Base-by-base conservation (phyloP, 2,888 invertebrate genomes). In the Automeris io region DNA sequence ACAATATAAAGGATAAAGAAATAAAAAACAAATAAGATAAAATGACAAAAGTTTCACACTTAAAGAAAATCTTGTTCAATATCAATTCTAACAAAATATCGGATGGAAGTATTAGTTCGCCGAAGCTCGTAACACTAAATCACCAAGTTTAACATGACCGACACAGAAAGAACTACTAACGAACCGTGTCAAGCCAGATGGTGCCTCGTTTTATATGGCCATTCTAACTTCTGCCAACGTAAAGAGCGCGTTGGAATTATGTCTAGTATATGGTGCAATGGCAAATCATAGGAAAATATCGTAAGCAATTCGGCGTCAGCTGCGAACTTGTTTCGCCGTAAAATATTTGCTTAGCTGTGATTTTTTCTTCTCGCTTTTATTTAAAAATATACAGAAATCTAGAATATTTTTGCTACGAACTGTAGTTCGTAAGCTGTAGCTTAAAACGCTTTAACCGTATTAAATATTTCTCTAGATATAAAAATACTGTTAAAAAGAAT, bases 91-190 rank as follows among this genome's bases (percentile, higher is more conserved):
- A 32, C 18, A 18, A 31, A 31, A 22, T 32, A 23, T 16, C 16
- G 18, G 31, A 18, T 5, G 12, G 32, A 21, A 29, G 19, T 18
- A 19, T 21, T 13, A 35, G 41, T 37, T 45, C 9, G 35, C 4
- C 18, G 18, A 4, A 21, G 22, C 8, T n/a, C 19, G 4, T 3
- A 12, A 13, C 34, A 16, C 25, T 57, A 32, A 49, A 23, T 42
- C 43, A 12, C 39, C 9, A 40, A 42, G 37, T 43, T 22, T 49
- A 51, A 51, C 47, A 44, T 39, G 41, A 53, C 32, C 49, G 49
- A 54, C 57, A 59, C 52, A 55, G 60, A 67, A 67, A 70, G 62
- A 70, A 63, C 57, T 59, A 57, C 64, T 68, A 70, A 71, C 66
- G 60, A 70, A 73, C 54, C 57, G 44, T 63, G 68, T 69, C 54